phyloP scores from a whole-genome alignment of 2,888 invertebrate genomes.

The Eledone cirrhosa region DNA sequence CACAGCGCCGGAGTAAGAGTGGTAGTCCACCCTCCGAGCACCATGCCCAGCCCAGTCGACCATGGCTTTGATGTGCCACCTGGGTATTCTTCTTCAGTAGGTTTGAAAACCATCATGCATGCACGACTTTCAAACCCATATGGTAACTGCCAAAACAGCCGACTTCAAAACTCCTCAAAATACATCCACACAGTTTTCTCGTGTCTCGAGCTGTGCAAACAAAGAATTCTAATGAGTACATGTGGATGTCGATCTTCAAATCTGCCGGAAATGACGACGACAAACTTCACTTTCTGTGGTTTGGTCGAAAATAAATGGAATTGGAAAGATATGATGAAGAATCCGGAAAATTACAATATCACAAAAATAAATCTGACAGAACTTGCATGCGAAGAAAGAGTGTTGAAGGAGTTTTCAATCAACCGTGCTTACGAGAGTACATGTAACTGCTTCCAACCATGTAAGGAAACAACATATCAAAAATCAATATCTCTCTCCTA shows the following conservation, averaged over 20 bases:
- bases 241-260: conserved; percentile 58
- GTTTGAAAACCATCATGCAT: conserved; percentile 54
- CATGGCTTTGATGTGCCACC: conserved; percentile 63
- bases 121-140: conserved; percentile 51
- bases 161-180: conserved; percentile 40
- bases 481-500: conserved; percentile 59
- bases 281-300: conserved; percentile 54
- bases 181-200: conserved; percentile 58
- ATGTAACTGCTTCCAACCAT: conserved; percentile 56
- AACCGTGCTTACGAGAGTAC: conserved; percentile 54
- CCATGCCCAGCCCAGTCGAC: conserved; percentile 61
- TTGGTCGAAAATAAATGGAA: conserved; percentile 41
- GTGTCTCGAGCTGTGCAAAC: conserved; percentile 59
- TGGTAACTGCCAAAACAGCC: conserved; percentile 58
- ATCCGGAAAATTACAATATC: conserved; percentile 30
- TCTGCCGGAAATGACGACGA: conserved; percentile 45
- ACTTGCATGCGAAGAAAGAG: conserved; percentile 51
- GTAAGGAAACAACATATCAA: conserved; percentile 55
- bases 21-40: conserved; percentile 61
- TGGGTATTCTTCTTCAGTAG: conserved; percentile 60
- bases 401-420: conserved; percentile 50
- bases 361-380: conserved; percentile 39
- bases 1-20: conserved; percentile 61
- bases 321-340: conserved; percentile 42
- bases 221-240: conserved; percentile 49